Base-by-base conservation (phyloP, 1,140 invertebrate genomes). In the Nephotettix cincticeps region DNA sequence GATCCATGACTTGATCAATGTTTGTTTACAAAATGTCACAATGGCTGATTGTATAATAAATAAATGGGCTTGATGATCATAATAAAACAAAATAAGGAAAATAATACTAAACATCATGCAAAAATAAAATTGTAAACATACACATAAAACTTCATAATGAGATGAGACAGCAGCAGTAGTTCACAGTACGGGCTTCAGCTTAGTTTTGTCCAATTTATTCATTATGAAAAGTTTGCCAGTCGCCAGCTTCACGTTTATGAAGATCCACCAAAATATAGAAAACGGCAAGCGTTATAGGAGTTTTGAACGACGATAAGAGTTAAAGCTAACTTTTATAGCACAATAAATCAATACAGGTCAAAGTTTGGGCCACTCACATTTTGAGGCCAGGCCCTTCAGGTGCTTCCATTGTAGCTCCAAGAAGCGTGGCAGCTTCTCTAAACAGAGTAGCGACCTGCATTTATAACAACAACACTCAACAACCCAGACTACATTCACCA, bases 371-470 rank as follows among this genome's bases (percentile, higher is more conserved):
- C 32, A 76, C 76, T 76, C 51, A 77, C 76, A 77, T 64, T 74
- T 77, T 77, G 9, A 75, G 68, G 54, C 70, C 73, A 67, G 73
- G 54, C 56, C 72, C 72, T 67, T 77, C 76, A 32, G 70, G 70
- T 54, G 75, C 74, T 72, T 78, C 77, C 75, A 77, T 88, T 65
- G 83, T 84, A 74, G 87, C 88, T 76, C 87, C 87, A 74, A 89
- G 81, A 77, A 89, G 83, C 77, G 86, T 88, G 77, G 87, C 85
- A 77, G 87, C 87, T 82, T 89, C 88, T 73, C 87, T 84, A 79
- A 89, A 89, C 77, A 89, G 78, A 80, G 87, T 89, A 76, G 88
- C 88, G 78, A 89, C 88, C 83, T 89, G 88, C 88, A 89, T 89
- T 77, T 72, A 72, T 40, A 51, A 74, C 61, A 65, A 23, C 54